Base-by-base conservation (phyloP, 2,797 vertebrate species). In the Clarias pachynema region DNA sequence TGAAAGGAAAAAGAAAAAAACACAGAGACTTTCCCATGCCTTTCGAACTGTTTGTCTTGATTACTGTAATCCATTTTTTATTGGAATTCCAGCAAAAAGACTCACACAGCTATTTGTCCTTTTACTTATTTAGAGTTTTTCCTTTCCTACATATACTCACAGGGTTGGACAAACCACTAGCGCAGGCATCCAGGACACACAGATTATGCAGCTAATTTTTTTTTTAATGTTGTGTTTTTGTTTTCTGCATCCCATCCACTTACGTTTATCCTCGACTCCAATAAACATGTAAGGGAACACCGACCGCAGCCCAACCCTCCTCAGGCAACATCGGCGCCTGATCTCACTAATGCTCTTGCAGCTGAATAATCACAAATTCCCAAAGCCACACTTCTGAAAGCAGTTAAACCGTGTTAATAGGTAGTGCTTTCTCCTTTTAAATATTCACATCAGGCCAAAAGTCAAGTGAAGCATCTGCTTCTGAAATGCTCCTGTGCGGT, bases 41-140 rank as follows among this genome's bases (percentile, higher is more conserved):
- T 34, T 77, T 77, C 14, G 22, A 77, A 59, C 29, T 22, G 26
- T 75, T 57, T 59, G 29, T 34, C 29, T 77, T 31, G 53, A 77
- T 34, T 77, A 77, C 53, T 22, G 16, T 77, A 77, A 77, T 77
- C 22, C 53, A 4, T 59, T 57, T 77, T 31, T 77, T 59, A 59
- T 77, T 59, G 26, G 49, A 34, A 77, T 77, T 77, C 53, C 74
- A 77, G 29, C 18, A 57, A 31, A 12, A 59, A 31, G 16, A 9
- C 73, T 77, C 49, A 57, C 8, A 57, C 26, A 53, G 49, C 18
- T 8, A 26, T 74, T 74, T 56, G 14, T 1, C 8, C 49, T 12
- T 14, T 15, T 31, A 31, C 49, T 15, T 20, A 53, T 29, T 29
- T 74, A 26, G 44, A 74, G 44, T 14, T 18, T 16, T 29, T 74